Percentiles rank a stretch among this genome's conserved stretches.
Conservation (phyloP, 2,888 invertebrate genomes). For the Cyclophora albipunctata region DNA sequence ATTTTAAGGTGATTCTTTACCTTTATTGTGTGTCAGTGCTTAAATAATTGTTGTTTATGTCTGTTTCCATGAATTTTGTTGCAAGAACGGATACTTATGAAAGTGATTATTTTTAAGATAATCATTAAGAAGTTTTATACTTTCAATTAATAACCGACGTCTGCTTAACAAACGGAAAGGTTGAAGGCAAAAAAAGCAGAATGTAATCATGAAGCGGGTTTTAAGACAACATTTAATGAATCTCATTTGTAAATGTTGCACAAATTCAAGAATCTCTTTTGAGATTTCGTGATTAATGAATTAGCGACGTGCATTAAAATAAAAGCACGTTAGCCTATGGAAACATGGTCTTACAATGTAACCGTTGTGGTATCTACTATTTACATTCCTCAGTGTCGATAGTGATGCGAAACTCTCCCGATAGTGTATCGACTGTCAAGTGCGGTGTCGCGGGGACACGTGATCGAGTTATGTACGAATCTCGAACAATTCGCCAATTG, state of each 20-base stretch:
- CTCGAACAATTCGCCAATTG: slow-evolving; percentile 45
- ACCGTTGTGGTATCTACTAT: no score
- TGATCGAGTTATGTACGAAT: slow-evolving; percentile 27
- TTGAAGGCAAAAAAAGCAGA: no score
- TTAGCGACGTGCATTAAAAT: no score
- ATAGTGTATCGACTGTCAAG: slow-evolving; percentile 15
- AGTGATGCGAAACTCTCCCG: not conserved
- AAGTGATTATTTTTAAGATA: slow-evolving; percentile 14
- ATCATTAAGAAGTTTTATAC: not conserved
- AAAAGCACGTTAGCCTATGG: no score
- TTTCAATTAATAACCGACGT: not conserved
- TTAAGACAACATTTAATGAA: no score
- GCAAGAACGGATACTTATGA: slow-evolving; percentile 21
- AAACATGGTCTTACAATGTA: no score
- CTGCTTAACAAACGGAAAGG: not conserved
- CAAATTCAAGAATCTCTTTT: no score
- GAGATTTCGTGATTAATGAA: no score
- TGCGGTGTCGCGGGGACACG: slow-evolving; percentile 21
- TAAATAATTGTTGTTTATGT: slow-evolving; percentile 36
- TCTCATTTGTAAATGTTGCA: no score
- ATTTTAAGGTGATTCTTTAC: slow-evolving; percentile 39
- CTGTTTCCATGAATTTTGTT: slow-evolving; percentile 26
- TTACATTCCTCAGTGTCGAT: not conserved
- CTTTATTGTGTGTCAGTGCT: slow-evolving; percentile 40
- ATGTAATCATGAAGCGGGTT: no score